A percentile compares a stretch with the other conserved stretches of the same genome.
Evolutionary conservation across 2,797 vertebrate genomes (phyloP).

Genomic region (Spea hammondii): DNA sequence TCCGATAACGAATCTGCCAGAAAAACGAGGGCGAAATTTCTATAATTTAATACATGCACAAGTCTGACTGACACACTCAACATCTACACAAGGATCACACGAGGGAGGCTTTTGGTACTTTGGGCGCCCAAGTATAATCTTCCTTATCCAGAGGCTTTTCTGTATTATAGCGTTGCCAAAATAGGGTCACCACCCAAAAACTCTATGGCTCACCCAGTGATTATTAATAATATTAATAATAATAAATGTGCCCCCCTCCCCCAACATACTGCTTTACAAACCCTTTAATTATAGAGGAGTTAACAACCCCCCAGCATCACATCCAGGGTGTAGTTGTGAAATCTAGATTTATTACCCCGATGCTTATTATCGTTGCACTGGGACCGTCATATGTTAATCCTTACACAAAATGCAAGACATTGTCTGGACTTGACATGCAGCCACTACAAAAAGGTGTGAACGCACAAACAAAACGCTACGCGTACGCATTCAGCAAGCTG

Average conservation of each 20-base stretch:
- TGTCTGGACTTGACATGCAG: constrained; percentile 40
- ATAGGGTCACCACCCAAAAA: background rate
- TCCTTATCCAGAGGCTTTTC: too few species aligned
- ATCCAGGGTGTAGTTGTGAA: constrained; percentile 14
- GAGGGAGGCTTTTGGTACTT: background rate
- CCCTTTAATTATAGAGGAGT: background rate
- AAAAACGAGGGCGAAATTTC: constrained; percentile 3
- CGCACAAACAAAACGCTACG: constrained; percentile 9
- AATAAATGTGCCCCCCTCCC: background rate
- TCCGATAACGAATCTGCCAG: constrained; percentile 85
- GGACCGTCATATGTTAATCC: constrained; percentile 2
- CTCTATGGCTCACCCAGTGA: background rate
- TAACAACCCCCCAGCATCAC: constrained; percentile 18
- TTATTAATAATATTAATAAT: background rate
- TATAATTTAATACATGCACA: too few species aligned
- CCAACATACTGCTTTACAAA: background rate
- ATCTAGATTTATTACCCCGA: constrained; percentile 8
- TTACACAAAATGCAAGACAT: constrained; percentile 1
- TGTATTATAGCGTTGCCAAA: too few species aligned
- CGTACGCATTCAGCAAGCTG: constrained; percentile 38
- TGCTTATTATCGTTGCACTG: background rate
- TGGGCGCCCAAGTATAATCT: background rate
- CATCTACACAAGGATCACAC: background rate
- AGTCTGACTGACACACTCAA: constrained; percentile 2
- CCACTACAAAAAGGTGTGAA: constrained; percentile 25